Percentiles rank a stretch among this genome's conserved stretches.
Evolutionary conservation across 2,113 vertebrate genomes (phyloP).

Genomic region (Alligator mississippiensis): DNA sequence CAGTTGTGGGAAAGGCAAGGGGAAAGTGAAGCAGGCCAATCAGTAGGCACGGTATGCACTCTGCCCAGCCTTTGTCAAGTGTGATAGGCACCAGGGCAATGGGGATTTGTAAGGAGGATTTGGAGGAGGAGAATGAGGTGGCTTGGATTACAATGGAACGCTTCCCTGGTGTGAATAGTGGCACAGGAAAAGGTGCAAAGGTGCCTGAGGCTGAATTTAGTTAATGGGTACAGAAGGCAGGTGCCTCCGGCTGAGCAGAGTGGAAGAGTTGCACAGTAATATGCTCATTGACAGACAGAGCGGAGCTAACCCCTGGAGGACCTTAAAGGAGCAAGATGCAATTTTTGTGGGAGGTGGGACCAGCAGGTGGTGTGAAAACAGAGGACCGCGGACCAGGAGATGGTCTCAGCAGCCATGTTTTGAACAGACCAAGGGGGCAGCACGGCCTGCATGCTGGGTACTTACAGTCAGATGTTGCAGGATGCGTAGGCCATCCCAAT

Average conservation of each 20-base stretch:
- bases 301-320: not conserved
- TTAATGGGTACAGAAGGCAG: not conserved
- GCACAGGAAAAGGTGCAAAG: not conserved
- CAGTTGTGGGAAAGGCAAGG: accelerated
- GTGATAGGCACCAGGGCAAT: not conserved
- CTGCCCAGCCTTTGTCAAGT: not conserved
- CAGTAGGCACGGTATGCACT: not conserved
- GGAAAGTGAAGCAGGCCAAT: not conserved
- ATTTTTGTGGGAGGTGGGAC: not conserved
- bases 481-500: not conserved
- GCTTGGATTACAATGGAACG: not conserved
- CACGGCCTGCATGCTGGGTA: not conserved
- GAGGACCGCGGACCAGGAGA: not conserved
- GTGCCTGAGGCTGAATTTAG: not conserved
- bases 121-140: not conserved
- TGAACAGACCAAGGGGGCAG: not conserved
- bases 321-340: not conserved
- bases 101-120: not conserved
- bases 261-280: not conserved
- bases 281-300: not conserved
- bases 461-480: not conserved
- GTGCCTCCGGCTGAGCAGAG: not conserved
- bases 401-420: not conserved
- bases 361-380: not conserved
- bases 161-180: not conserved